Conservation (phyloP, 2,888 invertebrate genomes). For the Drosophila kambysellisi region DNA sequence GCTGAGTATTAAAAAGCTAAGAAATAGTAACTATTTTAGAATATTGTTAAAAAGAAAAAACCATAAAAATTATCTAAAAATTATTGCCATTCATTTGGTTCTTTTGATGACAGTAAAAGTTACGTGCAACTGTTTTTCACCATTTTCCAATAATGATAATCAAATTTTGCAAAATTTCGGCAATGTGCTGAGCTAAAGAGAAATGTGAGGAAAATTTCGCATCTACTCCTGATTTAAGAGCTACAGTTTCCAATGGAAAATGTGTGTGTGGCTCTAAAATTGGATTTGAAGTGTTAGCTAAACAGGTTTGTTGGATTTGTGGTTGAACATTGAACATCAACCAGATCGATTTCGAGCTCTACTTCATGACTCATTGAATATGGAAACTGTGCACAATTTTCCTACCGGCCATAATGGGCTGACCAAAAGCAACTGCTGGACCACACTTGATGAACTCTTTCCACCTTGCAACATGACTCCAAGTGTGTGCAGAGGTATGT, state of each 20-base stretch:
- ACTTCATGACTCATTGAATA: neutral
- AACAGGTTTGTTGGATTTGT: neutral
- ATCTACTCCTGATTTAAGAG: neutral
- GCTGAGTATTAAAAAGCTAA: neutral
- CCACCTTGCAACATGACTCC: slow-evolving; percentile 3
- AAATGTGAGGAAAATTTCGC: neutral
- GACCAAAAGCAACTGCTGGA: slow-evolving; percentile 57
- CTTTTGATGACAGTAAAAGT: too few species aligned
- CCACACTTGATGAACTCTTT: slow-evolving; percentile 55
- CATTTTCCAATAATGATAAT: neutral
- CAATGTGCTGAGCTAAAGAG: neutral
- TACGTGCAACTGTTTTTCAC: neutral
- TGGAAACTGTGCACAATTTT: neutral
- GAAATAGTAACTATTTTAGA: too few species aligned
- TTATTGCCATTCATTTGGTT: neutral
- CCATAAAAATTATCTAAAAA: too few species aligned
- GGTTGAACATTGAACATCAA: neutral
- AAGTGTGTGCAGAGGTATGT: slow-evolving; percentile 4
- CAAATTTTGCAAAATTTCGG: neutral
- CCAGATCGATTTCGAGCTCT: neutral
- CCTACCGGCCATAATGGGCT: slow-evolving; percentile 42
- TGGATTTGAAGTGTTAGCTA: neutral
- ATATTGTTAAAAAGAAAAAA: too few species aligned
- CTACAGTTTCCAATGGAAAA: neutral
- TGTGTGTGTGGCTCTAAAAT: neutral